Evolutionary conservation across 2,113 vertebrate genomes (phyloP), one percentile per base, ranked within the genome.

Genomic region (Indicator maculatus): DNA sequence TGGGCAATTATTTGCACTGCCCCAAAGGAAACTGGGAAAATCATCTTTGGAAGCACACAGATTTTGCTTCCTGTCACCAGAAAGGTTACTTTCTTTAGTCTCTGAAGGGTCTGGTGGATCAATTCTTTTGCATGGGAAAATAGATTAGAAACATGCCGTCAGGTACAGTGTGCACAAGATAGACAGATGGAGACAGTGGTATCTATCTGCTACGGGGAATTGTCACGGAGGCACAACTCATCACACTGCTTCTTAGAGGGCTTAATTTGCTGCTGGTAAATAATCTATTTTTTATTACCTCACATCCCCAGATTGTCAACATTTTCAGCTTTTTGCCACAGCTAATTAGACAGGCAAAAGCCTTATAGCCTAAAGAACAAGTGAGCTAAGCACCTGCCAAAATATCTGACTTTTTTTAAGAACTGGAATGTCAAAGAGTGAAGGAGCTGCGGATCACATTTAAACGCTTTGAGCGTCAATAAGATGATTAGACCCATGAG

Each of bases 321-420:
- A 92, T 89, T 90, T 86, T 93, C 93, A 78, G 91, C 88, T 96
- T 97, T 97, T 95, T 96, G 87, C 96, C 95, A 94, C 94, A 97
- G 95, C 95, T 97, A 97, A 97, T 97, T 96, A 97, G 97, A 97
- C 95, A 97, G 94, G 96, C 95, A 96, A 97, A 97, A 94, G 92
- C 92, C 85, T 96, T 74, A 93, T 95, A 93, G 91, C 94, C 93
- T 93, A 88, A 93, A 95, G 95, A 97, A 96, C 95, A 83, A 96
- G 95, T 93, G 88, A 91, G 88, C 86, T 93, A 93, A 97, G 95
- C 95, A 97, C 95, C 97, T 97, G 96, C 95, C 93, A 97, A 95
- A 94, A 93, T 94, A 86, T 90, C 89, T 73, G 95, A 69, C 94
- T 93, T 96, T 96, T 95, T 96, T 94, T 84, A 94, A 96, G 90